Conservation (phyloP, 2,797 vertebrate genomes). For the Rhinophrynus dorsalis region DNA sequence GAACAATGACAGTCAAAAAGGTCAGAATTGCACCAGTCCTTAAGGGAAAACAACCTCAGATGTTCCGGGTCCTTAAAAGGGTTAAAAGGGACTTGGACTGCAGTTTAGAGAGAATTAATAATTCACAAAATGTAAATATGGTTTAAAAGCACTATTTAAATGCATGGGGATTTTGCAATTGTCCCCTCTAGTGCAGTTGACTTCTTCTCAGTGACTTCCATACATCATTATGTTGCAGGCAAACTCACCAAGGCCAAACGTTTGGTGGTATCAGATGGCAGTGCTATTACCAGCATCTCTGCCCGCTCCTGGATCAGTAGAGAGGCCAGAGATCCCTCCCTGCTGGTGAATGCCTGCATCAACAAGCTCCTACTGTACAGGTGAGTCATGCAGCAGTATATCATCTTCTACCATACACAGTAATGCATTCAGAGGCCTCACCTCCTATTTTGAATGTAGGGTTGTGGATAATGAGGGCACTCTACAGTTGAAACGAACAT, state of each 20-base stretch:
- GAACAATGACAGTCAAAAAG: too few relatives aligned
- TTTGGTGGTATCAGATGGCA: slow-evolving; percentile 86
- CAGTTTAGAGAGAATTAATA: too few relatives aligned
- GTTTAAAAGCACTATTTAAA: too few relatives aligned
- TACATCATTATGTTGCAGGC: slow-evolving; percentile 65
- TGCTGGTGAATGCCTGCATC: slow-evolving; percentile 88
- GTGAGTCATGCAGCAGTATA: slow-evolving; percentile 56
- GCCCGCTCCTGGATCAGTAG: slow-evolving; percentile 94
- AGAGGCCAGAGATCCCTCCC: slow-evolving; percentile 88
- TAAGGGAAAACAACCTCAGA: too few relatives aligned
- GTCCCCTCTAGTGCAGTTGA: too few relatives aligned
- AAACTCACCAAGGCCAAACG: slow-evolving; percentile 92
- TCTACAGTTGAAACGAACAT: slow-evolving; percentile 88
- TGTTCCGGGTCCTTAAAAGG: too few relatives aligned
- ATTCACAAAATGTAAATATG: too few relatives aligned
- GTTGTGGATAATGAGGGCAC: slow-evolving; percentile 91
- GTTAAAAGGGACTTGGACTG: too few relatives aligned
- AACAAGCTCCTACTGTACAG: slow-evolving; percentile 91
- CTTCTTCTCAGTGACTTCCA: too few relatives aligned
- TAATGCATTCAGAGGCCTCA: background rate
- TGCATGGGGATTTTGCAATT: too few relatives aligned
- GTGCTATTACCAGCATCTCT: slow-evolving; percentile 87
- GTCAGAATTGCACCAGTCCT: too few relatives aligned
- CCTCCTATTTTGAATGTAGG: slow-evolving; percentile 57
- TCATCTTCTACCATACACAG: background rate